A percentile compares a stretch with the other conserved stretches of the same genome.
These are phyloP conservation scores for Sepiola atlantica DNA, from an alignment of 2,888 invertebrate genomes.

Conservation along the genomic window DNA sequence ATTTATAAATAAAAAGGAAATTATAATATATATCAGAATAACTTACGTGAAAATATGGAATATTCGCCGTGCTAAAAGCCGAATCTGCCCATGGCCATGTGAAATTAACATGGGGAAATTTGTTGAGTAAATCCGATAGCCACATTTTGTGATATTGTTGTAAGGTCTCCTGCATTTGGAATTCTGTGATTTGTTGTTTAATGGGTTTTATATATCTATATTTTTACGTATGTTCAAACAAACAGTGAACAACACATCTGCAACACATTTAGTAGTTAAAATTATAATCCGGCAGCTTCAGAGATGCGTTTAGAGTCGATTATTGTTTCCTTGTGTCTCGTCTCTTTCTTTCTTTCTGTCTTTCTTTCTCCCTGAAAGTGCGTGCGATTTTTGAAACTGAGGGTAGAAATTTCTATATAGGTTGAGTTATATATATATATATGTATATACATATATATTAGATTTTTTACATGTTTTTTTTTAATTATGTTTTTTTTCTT, in stretches of 20 bases:
- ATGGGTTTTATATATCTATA: background rate
- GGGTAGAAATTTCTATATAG: background rate
- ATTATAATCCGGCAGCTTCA: background rate
- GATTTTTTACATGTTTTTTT: too few species aligned
- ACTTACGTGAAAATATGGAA: slow-evolving; percentile 90
- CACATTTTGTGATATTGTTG: slow-evolving; percentile 52
- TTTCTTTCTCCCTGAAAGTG: background rate
- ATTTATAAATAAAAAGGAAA: background rate
- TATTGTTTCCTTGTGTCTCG: too few species aligned
- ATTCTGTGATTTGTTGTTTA: background rate
- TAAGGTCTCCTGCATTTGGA: background rate
- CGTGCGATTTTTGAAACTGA: background rate
- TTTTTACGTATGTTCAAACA: background rate
- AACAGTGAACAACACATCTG: background rate
- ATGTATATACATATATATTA: too few species aligned
- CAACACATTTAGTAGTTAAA: background rate
- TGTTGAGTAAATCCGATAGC: slow-evolving; percentile 88
- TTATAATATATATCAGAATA: background rate
- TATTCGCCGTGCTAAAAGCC: slow-evolving; percentile 91
- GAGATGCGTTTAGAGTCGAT: background rate
- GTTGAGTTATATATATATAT: background rate
- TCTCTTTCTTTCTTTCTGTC: too few species aligned
- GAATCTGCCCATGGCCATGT: slow-evolving; percentile 91
- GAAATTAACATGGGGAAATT: slow-evolving; percentile 93
- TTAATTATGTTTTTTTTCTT: background rate